Evolutionary conservation across 2,888 invertebrate species (phyloP), one percentile per base, ranked within the genome.

Genomic region (Tipula helvola): DNA sequence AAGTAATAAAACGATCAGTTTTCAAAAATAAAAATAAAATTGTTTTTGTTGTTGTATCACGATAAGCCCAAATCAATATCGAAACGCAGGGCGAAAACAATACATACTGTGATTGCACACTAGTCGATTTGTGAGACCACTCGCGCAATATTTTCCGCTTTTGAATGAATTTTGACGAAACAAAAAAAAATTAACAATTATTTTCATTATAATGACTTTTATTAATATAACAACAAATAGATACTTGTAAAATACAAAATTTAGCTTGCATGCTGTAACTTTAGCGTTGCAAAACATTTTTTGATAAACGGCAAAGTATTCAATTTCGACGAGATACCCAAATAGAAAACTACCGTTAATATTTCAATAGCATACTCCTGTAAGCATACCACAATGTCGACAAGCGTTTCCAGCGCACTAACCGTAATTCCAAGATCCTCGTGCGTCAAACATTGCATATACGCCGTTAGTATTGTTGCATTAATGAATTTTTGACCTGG

Each of bases 311-410:
- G 91, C 87, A 95, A 94, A 0, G 96, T 96, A 89, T 96, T 96
- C 87, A 96, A 93, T 87, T 96, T 95, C 5, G 96, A 95, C 88
- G 94, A 94, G 87, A 97, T 94, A 3, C 97, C 97, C 84, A 97
- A 93, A 88, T 95, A 94, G 92, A 98, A 98, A 0, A 96, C 96
- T 87, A 95, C 94, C 89, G 95, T 94, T 88, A 98, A 93, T 86
- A 98, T 93, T 86, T 95, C 93, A 87, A 95, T 93, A 0, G 97
- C 96, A 91, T 96, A 95, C 91, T 98, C 98, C 92, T 96, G 97
- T 92, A 96, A 93, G 88, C 97, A 95, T 12, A 96, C 93, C 86
- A 96, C 93, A 88, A 98, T 94, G 89, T 97, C 97, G 0, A 97
- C 95, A 86, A 98, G 92, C 90, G 95, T 95, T 88, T 97, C 97